Percentiles rank a stretch among this genome's conserved stretches.
phyloP scores from a whole-genome alignment of 1,140 invertebrate species.

The Dermatophagoides farinae region DNA sequence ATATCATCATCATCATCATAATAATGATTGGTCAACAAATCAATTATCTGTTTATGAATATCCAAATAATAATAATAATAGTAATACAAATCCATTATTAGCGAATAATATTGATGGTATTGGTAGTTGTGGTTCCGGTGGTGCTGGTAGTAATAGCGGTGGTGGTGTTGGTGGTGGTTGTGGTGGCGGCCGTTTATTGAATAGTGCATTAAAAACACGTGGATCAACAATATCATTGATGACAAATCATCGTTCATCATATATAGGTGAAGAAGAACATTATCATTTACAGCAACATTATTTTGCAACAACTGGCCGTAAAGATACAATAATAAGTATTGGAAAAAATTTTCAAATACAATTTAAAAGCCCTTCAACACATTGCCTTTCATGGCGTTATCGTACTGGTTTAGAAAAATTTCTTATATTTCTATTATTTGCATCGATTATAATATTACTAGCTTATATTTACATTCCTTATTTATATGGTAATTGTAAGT shows the following conservation, averaged over 20 bases:
- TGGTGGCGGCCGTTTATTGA: not conserved
- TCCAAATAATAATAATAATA: not conserved
- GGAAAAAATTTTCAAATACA: conserved; percentile 11
- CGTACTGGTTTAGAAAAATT: conserved; percentile 3
- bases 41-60: no score
- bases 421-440: not conserved
- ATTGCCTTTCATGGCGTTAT: not conserved
- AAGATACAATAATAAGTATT: conserved; percentile 11
- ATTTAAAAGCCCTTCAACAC: conserved; percentile 10
- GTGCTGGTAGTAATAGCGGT: not conserved
- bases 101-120: not conserved
- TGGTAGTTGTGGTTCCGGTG: not conserved
- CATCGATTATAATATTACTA: not conserved
- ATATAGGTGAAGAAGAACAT: conserved; percentile 10
- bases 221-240: conserved; percentile 2
- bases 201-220: conserved; percentile 1
- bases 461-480: conserved; percentile 1
- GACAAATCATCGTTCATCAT: conserved; percentile 9
- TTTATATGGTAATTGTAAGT: not conserved
- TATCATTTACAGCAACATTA: conserved; percentile 6
- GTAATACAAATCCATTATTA: no score
- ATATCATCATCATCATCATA: no score
- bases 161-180: not conserved
- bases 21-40: no score
- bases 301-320: conserved; percentile 1